Evolutionary conservation across 2,888 invertebrate species (phyloP).

Genomic region (Craniophora ligustri): DNA sequence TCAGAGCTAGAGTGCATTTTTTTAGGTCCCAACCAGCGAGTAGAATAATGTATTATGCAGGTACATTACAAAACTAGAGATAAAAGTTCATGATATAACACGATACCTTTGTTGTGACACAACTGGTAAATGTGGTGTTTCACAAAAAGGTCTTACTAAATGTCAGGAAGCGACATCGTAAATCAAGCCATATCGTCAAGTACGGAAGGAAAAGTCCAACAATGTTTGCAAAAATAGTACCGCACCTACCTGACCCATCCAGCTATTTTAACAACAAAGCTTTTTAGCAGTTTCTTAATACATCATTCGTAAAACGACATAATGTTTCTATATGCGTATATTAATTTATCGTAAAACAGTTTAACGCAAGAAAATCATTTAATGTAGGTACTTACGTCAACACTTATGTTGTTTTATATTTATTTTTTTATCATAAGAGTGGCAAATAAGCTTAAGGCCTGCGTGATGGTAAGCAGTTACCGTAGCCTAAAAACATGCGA

Average conservation of each 20-base stretch:
- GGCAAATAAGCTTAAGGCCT: too few species aligned
- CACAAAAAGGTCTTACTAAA: slow-evolving; percentile 64
- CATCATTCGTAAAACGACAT: neutral
- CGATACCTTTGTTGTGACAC: slow-evolving; percentile 35
- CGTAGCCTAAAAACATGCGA: too few species aligned
- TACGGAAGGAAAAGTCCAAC: slow-evolving; percentile 64
- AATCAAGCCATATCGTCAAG: slow-evolving; percentile 72
- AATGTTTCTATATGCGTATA: too few species aligned
- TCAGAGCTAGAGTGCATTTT: too few species aligned
- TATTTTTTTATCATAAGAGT: too few species aligned
- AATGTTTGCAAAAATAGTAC: slow-evolving; percentile 63
- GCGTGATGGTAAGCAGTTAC: too few species aligned
- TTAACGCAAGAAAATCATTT: too few species aligned
- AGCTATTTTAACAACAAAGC: slow-evolving; percentile 13
- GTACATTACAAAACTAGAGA: slow-evolving; percentile 16
- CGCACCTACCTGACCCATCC: slow-evolving; percentile 52
- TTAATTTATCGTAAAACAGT: too few species aligned
- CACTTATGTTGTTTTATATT: too few species aligned
- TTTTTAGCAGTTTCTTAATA: neutral
- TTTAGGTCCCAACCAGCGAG: neutral
- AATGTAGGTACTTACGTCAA: too few species aligned
- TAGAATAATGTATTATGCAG: neutral
- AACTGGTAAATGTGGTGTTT: slow-evolving; percentile 46
- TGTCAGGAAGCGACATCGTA: slow-evolving; percentile 70
- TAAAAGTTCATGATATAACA: slow-evolving; percentile 37